Base-by-base conservation (phyloP, 2,113 vertebrate genomes). In the Pangasianodon hypophthalmus region DNA sequence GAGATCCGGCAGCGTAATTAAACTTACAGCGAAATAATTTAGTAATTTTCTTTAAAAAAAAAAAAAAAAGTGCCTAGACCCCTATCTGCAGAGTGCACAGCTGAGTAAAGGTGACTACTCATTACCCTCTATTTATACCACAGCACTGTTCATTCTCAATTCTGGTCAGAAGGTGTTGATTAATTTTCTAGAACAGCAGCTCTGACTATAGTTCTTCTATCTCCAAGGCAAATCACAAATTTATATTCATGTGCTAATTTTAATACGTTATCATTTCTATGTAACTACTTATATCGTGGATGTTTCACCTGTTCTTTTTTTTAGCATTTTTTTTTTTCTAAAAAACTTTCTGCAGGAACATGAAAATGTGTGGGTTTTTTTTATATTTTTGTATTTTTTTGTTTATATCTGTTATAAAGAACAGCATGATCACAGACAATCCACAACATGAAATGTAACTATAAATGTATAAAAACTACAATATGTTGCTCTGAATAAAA, bases 81-180 rank as follows among this genome's bases (percentile, higher is more conserved):
- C 1, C 26, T 52, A 50, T 79, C 44, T 50, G 21, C 19, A 46
- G 18, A 75, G 73, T 75, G 96, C 93, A 96, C 95, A 95, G 96
- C 94, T 26, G 29, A 89, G 79, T 90, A 56, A 88, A 85, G 41
- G 64, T 81, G 79, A 29, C 64, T 67, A 24, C 44, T 83, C 52
- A 71, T 90, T 91, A 91, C 87, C 62, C 73, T 81, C 64, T 71
- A 88, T 91, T 79, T 79, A 79, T 48, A 79, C 44, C 75, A 5
- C 24, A 80, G 77, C 13, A 16, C 10, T 80, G 46, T 18, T 80
- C 29, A 52, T 52, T 29, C 4, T 52, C 48, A 80, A 19, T 50
- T 80, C 48, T 80, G 77, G 77, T 80, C 77, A 50, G 13, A 81
- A 81, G 48, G 26, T 32, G 13, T 52, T n/a, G 2, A 80, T 80